Conservation (phyloP, 2,888 invertebrate species). For the Pristionchus japonicus region DNA sequence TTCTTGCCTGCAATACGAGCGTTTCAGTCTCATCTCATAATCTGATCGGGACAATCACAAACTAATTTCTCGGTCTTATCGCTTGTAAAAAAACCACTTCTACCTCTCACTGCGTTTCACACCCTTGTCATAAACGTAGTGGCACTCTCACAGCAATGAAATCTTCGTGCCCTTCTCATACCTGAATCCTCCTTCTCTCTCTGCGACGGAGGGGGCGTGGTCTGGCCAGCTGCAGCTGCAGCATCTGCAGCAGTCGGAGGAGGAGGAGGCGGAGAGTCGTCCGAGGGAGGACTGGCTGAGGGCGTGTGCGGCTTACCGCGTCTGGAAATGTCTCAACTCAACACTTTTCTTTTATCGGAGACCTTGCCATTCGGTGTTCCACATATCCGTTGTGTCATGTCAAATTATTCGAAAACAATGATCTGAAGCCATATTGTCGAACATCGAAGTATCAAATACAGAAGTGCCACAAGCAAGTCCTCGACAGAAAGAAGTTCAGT, state of each 20-base stretch:
- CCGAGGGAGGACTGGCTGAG: slow-evolving; percentile 20
- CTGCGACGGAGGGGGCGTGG: slow-evolving; percentile 3
- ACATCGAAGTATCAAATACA: too few species aligned
- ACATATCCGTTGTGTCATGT: background rate
- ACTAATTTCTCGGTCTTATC: too few species aligned
- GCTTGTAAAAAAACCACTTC: too few species aligned
- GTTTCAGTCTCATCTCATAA: background rate
- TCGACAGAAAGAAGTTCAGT: too few species aligned
- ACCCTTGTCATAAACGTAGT: too few species aligned
- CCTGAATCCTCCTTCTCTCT: background rate
- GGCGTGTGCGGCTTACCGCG: slow-evolving; percentile 35
- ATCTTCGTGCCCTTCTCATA: background rate
- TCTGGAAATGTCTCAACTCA: too few species aligned
- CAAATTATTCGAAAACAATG: too few species aligned
- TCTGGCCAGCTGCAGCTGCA: background rate
- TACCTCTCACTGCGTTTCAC: background rate
- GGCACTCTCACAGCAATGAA: too few species aligned
- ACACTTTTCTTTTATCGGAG: too few species aligned
- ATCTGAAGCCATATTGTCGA: too few species aligned
- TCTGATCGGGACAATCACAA: too few species aligned
- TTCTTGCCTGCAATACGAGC: background rate
- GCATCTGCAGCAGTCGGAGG: background rate
- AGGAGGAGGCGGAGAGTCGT: background rate
- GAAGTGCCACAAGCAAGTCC: too few species aligned
- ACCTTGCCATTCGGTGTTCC: background rate